Percentiles rank a stretch among this genome's conserved stretches.
Evolutionary conservation across 2,797 vertebrate genomes (phyloP).

Genomic region (Melanotaenia boesemani): DNA sequence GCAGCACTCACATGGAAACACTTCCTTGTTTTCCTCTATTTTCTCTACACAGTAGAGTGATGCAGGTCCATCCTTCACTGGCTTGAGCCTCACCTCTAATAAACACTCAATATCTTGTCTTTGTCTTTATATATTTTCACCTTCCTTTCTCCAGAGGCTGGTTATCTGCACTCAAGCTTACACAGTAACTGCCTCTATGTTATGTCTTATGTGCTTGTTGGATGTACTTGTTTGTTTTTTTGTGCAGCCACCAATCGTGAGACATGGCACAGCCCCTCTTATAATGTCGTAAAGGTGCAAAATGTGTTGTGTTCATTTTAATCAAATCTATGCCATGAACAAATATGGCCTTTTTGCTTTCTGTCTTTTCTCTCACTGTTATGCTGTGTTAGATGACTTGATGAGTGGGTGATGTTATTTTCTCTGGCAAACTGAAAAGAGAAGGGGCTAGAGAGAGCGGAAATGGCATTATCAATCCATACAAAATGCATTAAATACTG

Average conservation of each 20-base stretch:
- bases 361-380: conserved; percentile 52
- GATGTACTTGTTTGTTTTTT: conserved; percentile 9
- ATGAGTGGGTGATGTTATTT: conserved; percentile 78
- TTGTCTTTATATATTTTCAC: conserved; percentile 14
- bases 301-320: not conserved
- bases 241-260: conserved; percentile 3
- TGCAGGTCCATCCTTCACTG: conserved; percentile 37
- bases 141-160: not conserved
- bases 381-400: conserved; percentile 68
- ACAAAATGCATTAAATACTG: conserved; percentile 33
- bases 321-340: conserved; percentile 45
- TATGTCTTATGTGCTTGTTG: conserved; percentile 19
- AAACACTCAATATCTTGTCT: conserved; percentile 39
- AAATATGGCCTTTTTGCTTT: conserved; percentile 52
- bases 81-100: conserved; percentile 40
- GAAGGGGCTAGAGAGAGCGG: conserved; percentile 36
- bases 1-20: conserved; percentile 74
- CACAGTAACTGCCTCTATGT: not conserved
- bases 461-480: conserved; percentile 44
- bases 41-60: conserved; percentile 44
- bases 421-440: conserved; percentile 63
- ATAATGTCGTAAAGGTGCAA: conserved; percentile 22
- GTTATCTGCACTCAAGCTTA: conserved; percentile 10
- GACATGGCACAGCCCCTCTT: not conserved
- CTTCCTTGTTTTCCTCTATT: conserved; percentile 55